Base-by-base conservation (phyloP, 2,113 vertebrate genomes). In the Hippolais icterina region DNA sequence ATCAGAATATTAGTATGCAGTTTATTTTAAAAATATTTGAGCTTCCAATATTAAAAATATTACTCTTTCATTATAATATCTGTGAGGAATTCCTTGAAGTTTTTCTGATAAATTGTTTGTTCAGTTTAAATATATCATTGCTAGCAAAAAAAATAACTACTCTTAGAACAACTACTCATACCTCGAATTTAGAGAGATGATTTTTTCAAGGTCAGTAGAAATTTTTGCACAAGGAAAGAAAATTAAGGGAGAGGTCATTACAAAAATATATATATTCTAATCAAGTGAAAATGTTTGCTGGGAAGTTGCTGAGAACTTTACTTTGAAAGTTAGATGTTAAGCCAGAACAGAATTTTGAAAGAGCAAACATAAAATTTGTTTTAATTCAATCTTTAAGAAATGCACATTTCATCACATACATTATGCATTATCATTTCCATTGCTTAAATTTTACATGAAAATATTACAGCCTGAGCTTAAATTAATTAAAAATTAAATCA, bases 1-100 rank as follows among this genome's bases (percentile, higher is more conserved):
- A 87, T 89, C n/a, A 68, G 84, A 93, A 92, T 6, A 0, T 69
- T 70, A 89, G 47, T 69, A 9, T 91, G 54, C 93, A 56, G 18
- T 41, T 88, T 91, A 57, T 90, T 89, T 79, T 50, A 64, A 93
- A 92, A 93, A 39, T 91, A 54, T 80, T 27, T 17, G 47, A 39
- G 28, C 68, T 96, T 94, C 19, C 75, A 83, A 49, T 64, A 53
- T 31, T 81, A 83, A 61, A 95, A 82, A 94, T 41, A 66, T 37
- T 71, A 8, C 33, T 70, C 24, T 83, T 60, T 68, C 52, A 86
- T 95, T 59, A 69, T 88, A 94, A 11, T 70, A 57, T 69, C 3
- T 76, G 29, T 16, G 78, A 97, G 25, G 56, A 92, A 54, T 80
- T 97, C 39, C 42, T 96, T 95, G 44, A 87, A 91, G 24, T 35